Percentiles rank a stretch among this genome's conserved stretches.
These are phyloP conservation scores for Brienomyrus longianalis DNA, from an alignment of 2,113 vertebrate species.

Conservation along the genomic window DNA sequence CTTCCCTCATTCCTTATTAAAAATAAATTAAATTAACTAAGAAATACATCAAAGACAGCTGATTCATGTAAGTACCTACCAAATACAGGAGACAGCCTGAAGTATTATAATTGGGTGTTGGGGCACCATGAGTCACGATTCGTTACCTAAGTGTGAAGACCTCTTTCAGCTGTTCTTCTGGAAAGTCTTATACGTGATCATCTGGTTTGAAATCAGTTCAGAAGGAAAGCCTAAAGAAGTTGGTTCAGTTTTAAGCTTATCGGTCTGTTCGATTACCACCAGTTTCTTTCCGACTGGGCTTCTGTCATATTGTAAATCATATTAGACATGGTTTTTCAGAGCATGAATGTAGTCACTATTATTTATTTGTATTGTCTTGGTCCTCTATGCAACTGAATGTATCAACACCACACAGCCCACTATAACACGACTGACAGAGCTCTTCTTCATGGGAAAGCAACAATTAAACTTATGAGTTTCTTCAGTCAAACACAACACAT, in stretches of 20 bases:
- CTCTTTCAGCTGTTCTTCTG: not conserved
- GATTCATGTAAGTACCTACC: not conserved
- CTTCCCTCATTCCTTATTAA: not conserved
- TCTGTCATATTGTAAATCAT: not conserved
- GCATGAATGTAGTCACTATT: not conserved
- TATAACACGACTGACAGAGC: not conserved
- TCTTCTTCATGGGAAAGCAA: not conserved
- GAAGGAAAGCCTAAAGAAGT: not conserved
- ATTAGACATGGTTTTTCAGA: not conserved
- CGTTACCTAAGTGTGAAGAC: not conserved
- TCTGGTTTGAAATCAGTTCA: not conserved
- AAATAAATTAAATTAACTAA: not conserved
- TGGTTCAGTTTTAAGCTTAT: not conserved
- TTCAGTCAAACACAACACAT: not conserved
- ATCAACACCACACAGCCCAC: not conserved
- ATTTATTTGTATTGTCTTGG: not conserved
- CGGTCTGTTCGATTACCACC: not conserved
- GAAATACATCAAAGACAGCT: not conserved
- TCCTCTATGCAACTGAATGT: not conserved
- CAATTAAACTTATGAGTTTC: not conserved
- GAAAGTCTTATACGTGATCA: not conserved
- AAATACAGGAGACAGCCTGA: not conserved
- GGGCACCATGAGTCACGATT: not conserved
- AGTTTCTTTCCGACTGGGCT: not conserved
- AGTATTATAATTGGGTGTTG: not conserved